A percentile compares a stretch with the other conserved stretches of the same genome.
These are phyloP conservation scores for Drosophila carrolli DNA, from an alignment of 1,140 invertebrate genomes.

Conservation along the genomic window DNA sequence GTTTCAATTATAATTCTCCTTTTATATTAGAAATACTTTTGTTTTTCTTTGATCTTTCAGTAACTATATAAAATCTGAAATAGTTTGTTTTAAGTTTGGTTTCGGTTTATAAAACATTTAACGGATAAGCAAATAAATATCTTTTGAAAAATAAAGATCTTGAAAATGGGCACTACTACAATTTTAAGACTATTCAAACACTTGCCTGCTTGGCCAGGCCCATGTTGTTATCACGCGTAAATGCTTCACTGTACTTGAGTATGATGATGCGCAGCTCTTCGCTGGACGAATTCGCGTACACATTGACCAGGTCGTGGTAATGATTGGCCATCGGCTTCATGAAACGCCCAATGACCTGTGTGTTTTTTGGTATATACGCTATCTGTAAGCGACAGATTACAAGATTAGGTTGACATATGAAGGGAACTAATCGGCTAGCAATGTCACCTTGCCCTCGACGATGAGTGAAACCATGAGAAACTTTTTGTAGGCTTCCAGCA, in stretches of 20 bases:
- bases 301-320: constrained; percentile 95
- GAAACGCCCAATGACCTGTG: constrained; percentile 94
- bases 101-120: too few relatives aligned
- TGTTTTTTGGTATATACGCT: constrained; percentile 93
- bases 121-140: background rate
- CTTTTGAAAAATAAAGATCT: background rate
- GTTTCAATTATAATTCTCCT: background rate
- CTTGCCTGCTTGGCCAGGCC: constrained; percentile 91
- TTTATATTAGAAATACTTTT: background rate
- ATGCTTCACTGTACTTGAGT: constrained; percentile 92
- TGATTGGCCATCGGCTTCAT: constrained; percentile 95
- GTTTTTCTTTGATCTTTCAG: background rate
- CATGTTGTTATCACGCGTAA: constrained; percentile 93
- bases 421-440: background rate
- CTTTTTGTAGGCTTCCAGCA: constrained; percentile 98
- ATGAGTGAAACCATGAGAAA: constrained; percentile 96
- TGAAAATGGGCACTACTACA: too few relatives aligned
- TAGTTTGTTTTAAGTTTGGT: too few relatives aligned
- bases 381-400: constrained; percentile 85
- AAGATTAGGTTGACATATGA: background rate
- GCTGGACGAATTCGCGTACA: constrained; percentile 91
- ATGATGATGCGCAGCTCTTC: constrained; percentile 89
- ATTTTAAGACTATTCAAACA: background rate
- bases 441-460: constrained; percentile 92
- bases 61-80: too few relatives aligned